A percentile compares a stretch with the other conserved stretches of the same genome.
Evolutionary conservation across 2,113 vertebrate species (phyloP).

Genomic region (Pelvicachromis taeniatus): DNA sequence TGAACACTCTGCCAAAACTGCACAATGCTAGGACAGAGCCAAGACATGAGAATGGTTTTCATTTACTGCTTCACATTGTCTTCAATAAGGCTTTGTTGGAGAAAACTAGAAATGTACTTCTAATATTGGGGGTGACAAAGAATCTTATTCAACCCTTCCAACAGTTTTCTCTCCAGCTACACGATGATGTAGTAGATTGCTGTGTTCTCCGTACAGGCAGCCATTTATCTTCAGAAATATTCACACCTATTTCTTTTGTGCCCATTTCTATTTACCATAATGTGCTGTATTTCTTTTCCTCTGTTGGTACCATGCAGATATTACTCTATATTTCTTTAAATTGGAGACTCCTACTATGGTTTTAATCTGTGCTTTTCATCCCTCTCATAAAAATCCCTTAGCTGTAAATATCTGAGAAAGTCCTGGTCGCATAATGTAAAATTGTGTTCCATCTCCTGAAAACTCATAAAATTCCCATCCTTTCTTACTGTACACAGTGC

Average conservation of each 20-base stretch:
- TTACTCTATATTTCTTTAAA: background rate
- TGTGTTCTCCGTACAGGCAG: background rate
- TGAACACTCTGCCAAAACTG: background rate
- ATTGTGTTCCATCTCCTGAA: background rate
- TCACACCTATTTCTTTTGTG: background rate
- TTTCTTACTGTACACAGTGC: background rate
- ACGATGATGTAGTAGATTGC: background rate
- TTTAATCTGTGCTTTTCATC: background rate
- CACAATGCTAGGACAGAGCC: background rate
- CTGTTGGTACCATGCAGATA: background rate
- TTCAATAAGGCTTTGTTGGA: background rate
- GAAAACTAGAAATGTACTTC: background rate
- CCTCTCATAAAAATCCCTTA: too few relatives aligned
- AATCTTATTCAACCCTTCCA: background rate
- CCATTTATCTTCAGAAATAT: background rate
- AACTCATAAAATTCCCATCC: background rate
- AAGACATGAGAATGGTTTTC: background rate
- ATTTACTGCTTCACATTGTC: background rate
- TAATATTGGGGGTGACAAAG: background rate
- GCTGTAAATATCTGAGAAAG: background rate
- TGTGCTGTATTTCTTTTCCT: background rate
- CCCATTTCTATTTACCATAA: background rate
- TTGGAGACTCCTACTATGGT: background rate
- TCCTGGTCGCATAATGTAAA: background rate
- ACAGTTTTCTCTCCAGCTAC: background rate